A percentile compares a stretch with the other conserved stretches of the same genome.
phyloP scores from a whole-genome alignment of 2,797 vertebrate genomes.

The Furcifer pardalis region DNA sequence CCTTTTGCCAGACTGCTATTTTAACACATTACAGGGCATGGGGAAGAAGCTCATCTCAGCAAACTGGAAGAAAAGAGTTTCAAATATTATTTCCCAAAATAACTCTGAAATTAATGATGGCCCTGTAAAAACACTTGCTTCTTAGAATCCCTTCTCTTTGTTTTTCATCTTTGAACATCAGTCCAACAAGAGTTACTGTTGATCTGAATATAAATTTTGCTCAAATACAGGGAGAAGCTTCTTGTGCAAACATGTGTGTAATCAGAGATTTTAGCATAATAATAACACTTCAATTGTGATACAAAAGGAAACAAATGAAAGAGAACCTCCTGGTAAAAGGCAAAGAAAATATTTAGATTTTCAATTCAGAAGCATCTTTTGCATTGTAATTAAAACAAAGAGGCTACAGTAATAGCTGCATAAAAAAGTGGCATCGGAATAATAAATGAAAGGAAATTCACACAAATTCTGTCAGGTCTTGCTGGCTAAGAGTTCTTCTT shows the following conservation, averaged over 20 bases:
- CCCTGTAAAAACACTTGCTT: neutral
- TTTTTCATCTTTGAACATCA: neutral
- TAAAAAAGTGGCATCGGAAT: neutral
- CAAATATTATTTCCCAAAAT: neutral
- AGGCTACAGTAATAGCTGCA: neutral
- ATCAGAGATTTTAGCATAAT: neutral
- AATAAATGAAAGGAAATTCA: neutral
- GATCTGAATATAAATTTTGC: neutral
- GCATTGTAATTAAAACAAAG: neutral
- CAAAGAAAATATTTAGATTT: neutral
- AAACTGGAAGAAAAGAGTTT: too few species aligned
- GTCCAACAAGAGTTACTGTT: neutral
- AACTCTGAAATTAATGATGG: neutral
- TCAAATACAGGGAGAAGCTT: neutral
- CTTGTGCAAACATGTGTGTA: neutral
- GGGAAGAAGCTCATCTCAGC: neutral
- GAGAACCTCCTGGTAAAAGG: neutral
- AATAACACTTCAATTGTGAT: neutral
- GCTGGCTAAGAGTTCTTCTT: neutral
- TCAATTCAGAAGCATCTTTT: neutral
- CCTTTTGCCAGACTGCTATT: neutral
- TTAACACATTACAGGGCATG: neutral
- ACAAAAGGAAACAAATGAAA: neutral
- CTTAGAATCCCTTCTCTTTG: neutral
- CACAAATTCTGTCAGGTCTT: neutral